Conservation (phyloP, 2,113 vertebrate genomes). For the Pampusana beccarii region DNA sequence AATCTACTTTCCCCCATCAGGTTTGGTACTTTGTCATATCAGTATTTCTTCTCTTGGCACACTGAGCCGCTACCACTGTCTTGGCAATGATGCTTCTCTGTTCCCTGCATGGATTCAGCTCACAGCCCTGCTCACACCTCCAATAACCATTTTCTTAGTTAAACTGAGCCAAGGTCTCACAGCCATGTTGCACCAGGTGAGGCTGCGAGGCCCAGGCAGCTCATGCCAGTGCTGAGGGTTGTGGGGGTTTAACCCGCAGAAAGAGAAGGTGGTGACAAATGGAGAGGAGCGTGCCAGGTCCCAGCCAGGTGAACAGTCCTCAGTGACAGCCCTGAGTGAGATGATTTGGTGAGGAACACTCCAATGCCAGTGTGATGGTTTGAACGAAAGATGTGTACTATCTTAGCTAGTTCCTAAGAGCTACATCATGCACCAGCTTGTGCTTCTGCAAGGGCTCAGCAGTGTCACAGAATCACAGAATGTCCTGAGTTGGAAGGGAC, state of each 20-base stretch:
- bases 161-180: neutral
- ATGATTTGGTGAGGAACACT: neutral
- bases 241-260: neutral
- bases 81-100: neutral
- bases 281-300: neutral
- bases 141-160: neutral
- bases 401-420: neutral
- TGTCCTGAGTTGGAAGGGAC: too few species aligned
- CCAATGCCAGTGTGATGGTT: neutral
- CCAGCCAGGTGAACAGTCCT: too few species aligned
- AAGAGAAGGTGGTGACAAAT: neutral
- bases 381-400: neutral
- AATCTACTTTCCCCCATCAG: neutral
- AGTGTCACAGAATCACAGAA: neutral
- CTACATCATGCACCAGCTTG: fast-evolving
- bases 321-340: neutral
- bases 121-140: neutral
- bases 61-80: neutral
- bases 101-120: neutral
- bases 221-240: neutral
- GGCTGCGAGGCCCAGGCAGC: neutral
- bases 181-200: fast-evolving
- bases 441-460: neutral
- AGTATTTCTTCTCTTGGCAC: neutral
- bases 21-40: neutral